These are phyloP conservation scores for Cavia porcellus DNA, from an alignment of 2,113 vertebrate genomes.

Conservation along the genomic window DNA sequence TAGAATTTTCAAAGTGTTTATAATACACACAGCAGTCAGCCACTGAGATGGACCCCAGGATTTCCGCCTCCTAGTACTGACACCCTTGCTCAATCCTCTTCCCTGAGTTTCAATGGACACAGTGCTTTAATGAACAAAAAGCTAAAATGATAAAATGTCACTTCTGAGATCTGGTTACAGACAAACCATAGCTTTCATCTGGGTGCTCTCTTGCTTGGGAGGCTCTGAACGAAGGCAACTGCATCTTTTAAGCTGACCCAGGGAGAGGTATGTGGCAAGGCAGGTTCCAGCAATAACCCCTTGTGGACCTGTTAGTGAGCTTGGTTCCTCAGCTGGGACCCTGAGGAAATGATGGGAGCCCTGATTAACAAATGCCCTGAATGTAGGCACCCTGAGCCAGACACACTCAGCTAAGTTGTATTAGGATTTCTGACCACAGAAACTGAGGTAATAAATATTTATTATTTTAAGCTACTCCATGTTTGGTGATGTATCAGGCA, in stretches of 20 bases:
- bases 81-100: neutral
- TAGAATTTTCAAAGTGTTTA: neutral
- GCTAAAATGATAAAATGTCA: neutral
- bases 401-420: neutral
- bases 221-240: neutral
- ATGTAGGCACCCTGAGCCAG: neutral
- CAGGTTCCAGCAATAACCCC: neutral
- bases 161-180: neutral
- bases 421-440: neutral
- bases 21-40: neutral
- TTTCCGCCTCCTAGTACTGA: neutral
- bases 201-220: neutral
- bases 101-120: neutral
- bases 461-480: neutral
- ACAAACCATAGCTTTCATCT: neutral
- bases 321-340: neutral
- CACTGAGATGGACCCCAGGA: neutral
- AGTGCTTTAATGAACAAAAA: conserved; percentile 12
- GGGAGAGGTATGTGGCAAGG: neutral
- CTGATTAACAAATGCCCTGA: neutral
- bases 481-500: neutral
- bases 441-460: neutral
- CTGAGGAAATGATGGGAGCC: neutral
- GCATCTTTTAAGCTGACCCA: neutral
- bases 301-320: neutral